These are phyloP conservation scores for Andrena dorsata DNA, from an alignment of 2,888 invertebrate genomes.

Conservation along the genomic window DNA sequence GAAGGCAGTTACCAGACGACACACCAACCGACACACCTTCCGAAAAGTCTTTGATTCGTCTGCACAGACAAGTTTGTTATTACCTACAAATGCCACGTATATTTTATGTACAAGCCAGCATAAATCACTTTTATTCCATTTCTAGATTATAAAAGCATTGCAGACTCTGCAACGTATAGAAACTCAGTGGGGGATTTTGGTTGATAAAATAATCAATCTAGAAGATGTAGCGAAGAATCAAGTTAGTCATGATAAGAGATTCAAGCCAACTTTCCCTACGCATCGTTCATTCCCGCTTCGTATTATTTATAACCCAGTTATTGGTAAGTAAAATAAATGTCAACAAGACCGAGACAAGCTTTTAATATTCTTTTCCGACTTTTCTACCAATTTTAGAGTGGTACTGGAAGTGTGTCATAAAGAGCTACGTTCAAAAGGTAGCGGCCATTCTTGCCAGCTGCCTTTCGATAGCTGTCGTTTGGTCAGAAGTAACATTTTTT, in stretches of 20 bases:
- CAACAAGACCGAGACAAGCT: not conserved
- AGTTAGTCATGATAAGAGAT: slow-evolving; percentile 87
- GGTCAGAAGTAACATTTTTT: slow-evolving; percentile 99
- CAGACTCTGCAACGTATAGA: slow-evolving; percentile 97
- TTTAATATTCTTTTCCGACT: slow-evolving; percentile 11
- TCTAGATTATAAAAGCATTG: slow-evolving; percentile 93
- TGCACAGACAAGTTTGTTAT: slow-evolving; percentile 92
- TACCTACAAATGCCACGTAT: slow-evolving; percentile 12
- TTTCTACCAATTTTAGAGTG: slow-evolving; percentile 89
- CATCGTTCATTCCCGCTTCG: slow-evolving; percentile 87
- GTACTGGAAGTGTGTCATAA: slow-evolving; percentile 97
- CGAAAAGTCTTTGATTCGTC: slow-evolving; percentile 93
- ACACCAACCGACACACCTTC: slow-evolving; percentile 90
- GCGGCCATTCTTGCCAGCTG: slow-evolving; percentile 90
- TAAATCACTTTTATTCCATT: slow-evolving; percentile 38
- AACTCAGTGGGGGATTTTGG: slow-evolving; percentile 96
- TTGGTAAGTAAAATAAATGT: slow-evolving; percentile 85
- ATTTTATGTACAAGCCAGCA: not conserved
- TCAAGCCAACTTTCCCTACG: slow-evolving; percentile 90
- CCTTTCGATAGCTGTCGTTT: slow-evolving; percentile 96
- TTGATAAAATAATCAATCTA: slow-evolving; percentile 92
- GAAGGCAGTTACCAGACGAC: slow-evolving; percentile 87
- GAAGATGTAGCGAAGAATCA: slow-evolving; percentile 95
- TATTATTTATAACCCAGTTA: slow-evolving; percentile 88
- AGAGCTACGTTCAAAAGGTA: slow-evolving; percentile 91